A percentile compares a stretch with the other conserved stretches of the same genome.
Conservation (phyloP, 2,797 vertebrate species). For the Thamnophis elegans region DNA sequence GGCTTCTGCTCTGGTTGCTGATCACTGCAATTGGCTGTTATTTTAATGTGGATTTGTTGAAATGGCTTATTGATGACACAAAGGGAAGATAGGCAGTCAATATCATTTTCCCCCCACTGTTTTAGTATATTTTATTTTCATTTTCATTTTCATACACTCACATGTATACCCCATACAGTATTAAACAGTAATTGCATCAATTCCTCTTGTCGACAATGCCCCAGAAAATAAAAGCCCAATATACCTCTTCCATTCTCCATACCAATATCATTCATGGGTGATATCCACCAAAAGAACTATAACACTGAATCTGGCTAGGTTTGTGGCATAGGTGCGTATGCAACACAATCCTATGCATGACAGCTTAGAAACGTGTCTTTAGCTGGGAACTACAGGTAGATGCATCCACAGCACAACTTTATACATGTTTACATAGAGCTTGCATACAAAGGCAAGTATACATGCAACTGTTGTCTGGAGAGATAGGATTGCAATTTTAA, state of each 20-base stretch:
- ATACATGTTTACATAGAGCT: neutral
- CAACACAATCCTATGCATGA: neutral
- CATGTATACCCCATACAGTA: too few relatives aligned
- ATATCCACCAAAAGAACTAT: neutral
- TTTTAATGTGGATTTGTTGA: neutral
- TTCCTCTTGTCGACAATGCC: too few relatives aligned
- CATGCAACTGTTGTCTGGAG: neutral
- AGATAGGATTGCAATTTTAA: neutral
- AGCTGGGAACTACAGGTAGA: neutral
- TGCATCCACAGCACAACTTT: neutral
- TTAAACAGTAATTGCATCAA: too few relatives aligned
- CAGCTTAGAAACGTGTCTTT: neutral
- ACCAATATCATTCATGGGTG: neutral
- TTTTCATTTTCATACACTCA: too few relatives aligned
- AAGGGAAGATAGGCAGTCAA: neutral
- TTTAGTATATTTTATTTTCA: too few relatives aligned
- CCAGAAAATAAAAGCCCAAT: too few relatives aligned
- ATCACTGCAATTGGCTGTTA: neutral
- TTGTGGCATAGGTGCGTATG: neutral
- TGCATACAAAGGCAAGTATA: neutral
- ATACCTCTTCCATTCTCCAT: too few relatives aligned
- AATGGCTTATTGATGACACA: neutral
- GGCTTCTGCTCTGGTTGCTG: neutral
- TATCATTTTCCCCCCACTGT: too few relatives aligned
- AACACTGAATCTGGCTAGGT: neutral